Evolutionary conservation across 53 echinoderm and acorn worm genomes (phyloP), one percentile per base, ranked within the genome.

Genomic region (Actinopyga echinites): DNA sequence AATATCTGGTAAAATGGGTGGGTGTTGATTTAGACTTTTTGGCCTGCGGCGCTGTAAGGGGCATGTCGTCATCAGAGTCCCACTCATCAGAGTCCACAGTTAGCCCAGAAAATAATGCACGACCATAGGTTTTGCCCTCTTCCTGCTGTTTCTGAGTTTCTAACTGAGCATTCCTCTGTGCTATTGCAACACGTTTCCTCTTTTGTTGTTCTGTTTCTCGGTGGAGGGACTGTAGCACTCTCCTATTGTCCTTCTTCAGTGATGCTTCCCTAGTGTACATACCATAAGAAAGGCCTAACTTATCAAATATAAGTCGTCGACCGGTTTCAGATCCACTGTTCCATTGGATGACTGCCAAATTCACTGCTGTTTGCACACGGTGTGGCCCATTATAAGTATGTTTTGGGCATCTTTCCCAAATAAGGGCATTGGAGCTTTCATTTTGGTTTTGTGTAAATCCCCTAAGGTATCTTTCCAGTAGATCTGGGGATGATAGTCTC

Each of bases 351-450:
- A 44, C 84, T 56, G 84, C 71, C 30, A 71, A 36, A 28, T 84
- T 84, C 40, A 84, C 71, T 68, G 84, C 84, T 26, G 22, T 69
- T 1, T 45, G 57, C 56, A 83, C 69, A 66, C 24, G 65, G 53
- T 30, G 22, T 30, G 83, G 56, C 57, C 56, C 58, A 28, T 69
- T 68, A 34, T 57, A 84, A 29, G 65, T 43, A 60, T 80, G 67
- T 62, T 86, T 85, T 21, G 40, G 75, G 75, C 86, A 86, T 56
- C 86, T 53, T 55, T 86, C 67, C 86, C 56, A 80, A 52, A 86
- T 86, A 34, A 86, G 64, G 45, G 43, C 22, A 54, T 75, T 86
- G 64, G 78, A 79, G 33, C 44, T 65, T 54, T 86, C 79, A 44
- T 75, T 86, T 52, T 86, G 86, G 79, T 75, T 57, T 79, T 79